Evolutionary conservation across 2,888 invertebrate genomes (phyloP).

Genomic region (Netelia virgata): DNA sequence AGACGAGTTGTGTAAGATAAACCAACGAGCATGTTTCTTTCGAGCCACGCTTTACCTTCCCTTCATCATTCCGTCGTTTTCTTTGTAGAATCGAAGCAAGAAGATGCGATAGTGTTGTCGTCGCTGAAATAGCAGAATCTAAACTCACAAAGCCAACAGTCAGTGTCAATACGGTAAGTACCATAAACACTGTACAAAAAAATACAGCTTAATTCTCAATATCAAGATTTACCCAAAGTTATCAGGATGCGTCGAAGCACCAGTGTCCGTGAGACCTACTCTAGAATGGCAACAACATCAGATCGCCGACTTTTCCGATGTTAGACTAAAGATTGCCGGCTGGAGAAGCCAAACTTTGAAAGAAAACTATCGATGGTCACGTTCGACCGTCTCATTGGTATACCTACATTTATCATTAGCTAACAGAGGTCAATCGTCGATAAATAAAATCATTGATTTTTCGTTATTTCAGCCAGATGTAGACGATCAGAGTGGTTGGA

Average conservation of each 20-base stretch:
- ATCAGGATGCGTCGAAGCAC: slow-evolving; percentile 85
- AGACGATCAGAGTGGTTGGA: slow-evolving; percentile 85
- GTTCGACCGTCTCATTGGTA: slow-evolving; percentile 60
- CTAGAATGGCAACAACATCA: slow-evolving; percentile 90
- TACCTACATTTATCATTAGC: slow-evolving; percentile 5
- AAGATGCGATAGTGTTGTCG: slow-evolving; percentile 79
- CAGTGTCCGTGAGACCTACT: slow-evolving; percentile 84
- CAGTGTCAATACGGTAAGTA: slow-evolving; percentile 76
- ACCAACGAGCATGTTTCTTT: slow-evolving; percentile 16
- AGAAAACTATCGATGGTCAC: slow-evolving; percentile 69
- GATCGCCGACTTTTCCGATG: slow-evolving; percentile 88
- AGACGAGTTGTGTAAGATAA: slow-evolving; percentile 81
- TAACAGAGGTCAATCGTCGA: slow-evolving; percentile 33
- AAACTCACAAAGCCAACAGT: slow-evolving; percentile 74
- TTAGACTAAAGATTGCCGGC: slow-evolving; percentile 86
- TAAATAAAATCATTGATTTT: slow-evolving; percentile 13
- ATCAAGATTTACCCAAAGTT: slow-evolving; percentile 77
- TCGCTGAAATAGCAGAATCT: slow-evolving; percentile 77
- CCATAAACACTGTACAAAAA: slow-evolving; percentile 6
- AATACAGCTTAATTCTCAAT: not conserved
- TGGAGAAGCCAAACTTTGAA: slow-evolving; percentile 76
- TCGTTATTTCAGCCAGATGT: slow-evolving; percentile 82
- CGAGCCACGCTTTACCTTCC: not conserved
- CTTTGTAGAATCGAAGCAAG: slow-evolving; percentile 80
- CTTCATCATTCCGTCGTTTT: slow-evolving; percentile 15